Percentiles rank a stretch among this genome's conserved stretches.
phyloP scores from a whole-genome alignment of 37 sponge, comb jelly and placozoan genomes.

The Halisarca cf. caerulea region DNA sequence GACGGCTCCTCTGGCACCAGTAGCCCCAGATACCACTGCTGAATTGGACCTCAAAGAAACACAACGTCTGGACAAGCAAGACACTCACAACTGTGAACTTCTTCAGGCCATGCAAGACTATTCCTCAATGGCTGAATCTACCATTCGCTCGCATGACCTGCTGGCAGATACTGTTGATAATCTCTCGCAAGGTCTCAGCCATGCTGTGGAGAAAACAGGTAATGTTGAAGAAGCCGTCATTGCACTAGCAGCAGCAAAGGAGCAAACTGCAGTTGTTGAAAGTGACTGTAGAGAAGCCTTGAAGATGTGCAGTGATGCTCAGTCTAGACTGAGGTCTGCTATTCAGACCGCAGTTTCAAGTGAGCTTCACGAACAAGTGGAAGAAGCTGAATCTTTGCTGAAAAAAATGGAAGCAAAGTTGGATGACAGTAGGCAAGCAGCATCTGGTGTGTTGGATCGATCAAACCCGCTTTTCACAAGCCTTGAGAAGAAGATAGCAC shows the following conservation, averaged over 20 bases:
- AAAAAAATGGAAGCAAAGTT: neutral
- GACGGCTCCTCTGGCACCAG: too few relatives aligned
- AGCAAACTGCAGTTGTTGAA: neutral
- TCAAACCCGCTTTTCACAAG: too few relatives aligned
- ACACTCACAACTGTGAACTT: too few relatives aligned
- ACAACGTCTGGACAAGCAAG: too few relatives aligned
- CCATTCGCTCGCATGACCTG: too few relatives aligned
- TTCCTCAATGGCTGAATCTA: too few relatives aligned
- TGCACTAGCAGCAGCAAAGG: conserved; percentile 3
- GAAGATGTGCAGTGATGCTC: neutral
- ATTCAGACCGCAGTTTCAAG: neutral
- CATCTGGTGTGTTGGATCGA: neutral
- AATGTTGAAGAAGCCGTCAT: neutral
- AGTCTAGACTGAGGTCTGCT: neutral
- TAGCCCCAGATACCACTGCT: too few relatives aligned
- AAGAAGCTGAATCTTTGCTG: neutral
- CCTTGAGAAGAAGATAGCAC: too few relatives aligned
- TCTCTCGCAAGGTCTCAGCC: neutral
- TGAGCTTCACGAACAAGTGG: neutral
- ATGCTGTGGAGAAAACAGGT: neutral
- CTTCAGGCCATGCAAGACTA: too few relatives aligned
- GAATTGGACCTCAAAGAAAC: too few relatives aligned
- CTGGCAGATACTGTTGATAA: neutral
- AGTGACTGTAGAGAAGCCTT: neutral
- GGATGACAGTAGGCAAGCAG: neutral